Percentiles rank a stretch among this genome's conserved stretches.
phyloP scores from a whole-genome alignment of 2,888 invertebrate species.

The Drepanosiphum platanoidis region DNA sequence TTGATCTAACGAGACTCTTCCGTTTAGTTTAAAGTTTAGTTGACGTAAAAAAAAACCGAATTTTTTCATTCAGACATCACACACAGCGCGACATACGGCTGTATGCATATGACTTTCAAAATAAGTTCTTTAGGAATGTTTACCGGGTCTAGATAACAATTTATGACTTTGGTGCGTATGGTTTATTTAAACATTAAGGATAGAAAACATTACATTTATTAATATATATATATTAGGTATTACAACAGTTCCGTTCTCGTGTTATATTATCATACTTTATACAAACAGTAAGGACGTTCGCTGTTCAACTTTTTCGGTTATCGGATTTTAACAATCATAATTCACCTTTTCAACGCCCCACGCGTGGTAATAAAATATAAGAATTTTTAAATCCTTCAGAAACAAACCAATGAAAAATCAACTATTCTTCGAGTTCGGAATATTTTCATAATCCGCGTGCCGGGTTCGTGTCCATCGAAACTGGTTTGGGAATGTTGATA shows the following conservation, averaged over 20 bases:
- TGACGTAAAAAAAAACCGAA: background rate
- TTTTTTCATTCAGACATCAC: background rate
- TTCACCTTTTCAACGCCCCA: background rate
- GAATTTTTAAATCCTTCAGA: background rate
- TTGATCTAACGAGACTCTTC: conserved; percentile 57
- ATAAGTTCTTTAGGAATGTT: background rate
- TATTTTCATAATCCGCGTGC: background rate
- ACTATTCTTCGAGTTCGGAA: background rate
- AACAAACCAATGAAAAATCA: conserved; percentile 7
- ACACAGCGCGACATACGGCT: background rate
- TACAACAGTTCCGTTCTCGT: no score
- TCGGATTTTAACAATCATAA: background rate
- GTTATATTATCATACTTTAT: no score
- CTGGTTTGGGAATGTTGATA: conserved; percentile 19
- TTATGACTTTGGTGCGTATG: no score
- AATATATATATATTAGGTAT: no score
- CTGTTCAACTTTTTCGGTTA: background rate
- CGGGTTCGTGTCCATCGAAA: background rate
- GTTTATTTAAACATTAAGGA: background rate
- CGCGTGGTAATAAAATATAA: background rate
- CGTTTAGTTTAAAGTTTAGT: conserved; percentile 24
- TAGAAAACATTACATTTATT: no score
- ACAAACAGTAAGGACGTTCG: background rate
- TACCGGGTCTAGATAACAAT: no score
- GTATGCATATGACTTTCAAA: background rate